Conservation (phyloP, 2,888 invertebrate genomes). For the Drosophila mimetica region DNA sequence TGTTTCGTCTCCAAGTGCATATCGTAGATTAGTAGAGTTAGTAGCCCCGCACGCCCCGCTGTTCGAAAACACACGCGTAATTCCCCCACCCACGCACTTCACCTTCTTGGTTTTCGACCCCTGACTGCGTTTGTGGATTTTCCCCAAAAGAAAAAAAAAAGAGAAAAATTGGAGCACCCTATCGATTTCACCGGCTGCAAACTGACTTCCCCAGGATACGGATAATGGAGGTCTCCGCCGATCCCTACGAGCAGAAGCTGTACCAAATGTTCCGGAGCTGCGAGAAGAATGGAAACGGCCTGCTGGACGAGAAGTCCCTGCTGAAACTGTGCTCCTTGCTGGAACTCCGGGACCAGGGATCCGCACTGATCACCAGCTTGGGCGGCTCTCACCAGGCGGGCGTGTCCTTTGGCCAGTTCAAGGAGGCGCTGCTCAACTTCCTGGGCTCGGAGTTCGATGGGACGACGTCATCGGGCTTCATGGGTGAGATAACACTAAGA, state of each 20-base stretch:
- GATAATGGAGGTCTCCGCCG: conserved; percentile 84
- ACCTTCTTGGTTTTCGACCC: conserved; percentile 38
- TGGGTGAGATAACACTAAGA: conserved; percentile 48
- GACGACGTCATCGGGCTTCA: conserved; percentile 53
- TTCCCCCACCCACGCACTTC: conserved; percentile 15
- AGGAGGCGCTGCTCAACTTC: conserved; percentile 90
- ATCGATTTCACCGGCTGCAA: conserved; percentile 67
- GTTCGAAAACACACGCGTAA: conserved; percentile 18
- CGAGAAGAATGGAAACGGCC: conserved; percentile 87
- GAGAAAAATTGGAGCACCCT: conserved; percentile 37
- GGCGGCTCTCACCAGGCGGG: conserved; percentile 78
- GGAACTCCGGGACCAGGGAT: conserved; percentile 90
- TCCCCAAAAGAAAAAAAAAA: conserved; percentile 26
- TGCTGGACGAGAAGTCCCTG: conserved; percentile 88
- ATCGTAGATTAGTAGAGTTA: conserved; percentile 34
- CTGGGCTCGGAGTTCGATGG: conserved; percentile 86
- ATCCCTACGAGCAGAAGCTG: conserved; percentile 93
- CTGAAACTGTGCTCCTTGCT: conserved; percentile 90
- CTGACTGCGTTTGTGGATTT: conserved; percentile 33
- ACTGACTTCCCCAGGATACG: conserved; percentile 48
- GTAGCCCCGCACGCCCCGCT: conserved; percentile 3
- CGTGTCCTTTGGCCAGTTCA: conserved; percentile 90
- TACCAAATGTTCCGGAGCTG: conserved; percentile 92
- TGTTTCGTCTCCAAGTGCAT: conserved; percentile 36
- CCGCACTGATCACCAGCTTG: conserved; percentile 87